Percentiles rank a stretch among this genome's conserved stretches.
These are phyloP conservation scores for Chionomys nivalis DNA, from an alignment of 2,113 vertebrate species.

Conservation along the genomic window DNA sequence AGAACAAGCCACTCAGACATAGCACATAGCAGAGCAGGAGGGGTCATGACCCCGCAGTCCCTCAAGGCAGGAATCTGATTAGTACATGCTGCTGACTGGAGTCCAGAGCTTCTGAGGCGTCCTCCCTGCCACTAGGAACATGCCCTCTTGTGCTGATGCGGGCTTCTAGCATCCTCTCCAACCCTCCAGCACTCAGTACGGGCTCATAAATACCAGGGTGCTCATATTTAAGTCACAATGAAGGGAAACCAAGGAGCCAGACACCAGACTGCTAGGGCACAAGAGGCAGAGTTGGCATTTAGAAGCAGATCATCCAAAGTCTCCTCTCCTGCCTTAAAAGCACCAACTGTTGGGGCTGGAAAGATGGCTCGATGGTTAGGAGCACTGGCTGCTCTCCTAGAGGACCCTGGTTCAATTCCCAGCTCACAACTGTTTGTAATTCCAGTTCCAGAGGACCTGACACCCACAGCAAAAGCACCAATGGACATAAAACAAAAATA, in stretches of 20 bases:
- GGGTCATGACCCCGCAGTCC: too few relatives aligned
- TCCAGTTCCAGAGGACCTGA: too few relatives aligned
- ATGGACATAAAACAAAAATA: too few relatives aligned
- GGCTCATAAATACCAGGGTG: not conserved
- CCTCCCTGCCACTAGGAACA: not conserved
- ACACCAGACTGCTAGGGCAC: not conserved
- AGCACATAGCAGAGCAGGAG: not conserved
- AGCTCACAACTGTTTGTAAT: too few relatives aligned
- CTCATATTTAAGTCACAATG: not conserved
- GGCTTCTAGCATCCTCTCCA: fast-evolving
- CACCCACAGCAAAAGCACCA: too few relatives aligned
- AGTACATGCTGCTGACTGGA: not conserved
- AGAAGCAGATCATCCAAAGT: not conserved
- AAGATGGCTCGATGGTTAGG: too few relatives aligned
- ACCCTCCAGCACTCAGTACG: not conserved
- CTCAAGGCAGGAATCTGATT: not conserved
- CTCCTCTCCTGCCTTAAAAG: not conserved
- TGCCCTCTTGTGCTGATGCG: not conserved
- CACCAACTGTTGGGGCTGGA: too few relatives aligned
- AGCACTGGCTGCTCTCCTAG: too few relatives aligned
- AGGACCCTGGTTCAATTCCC: too few relatives aligned
- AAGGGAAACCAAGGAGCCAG: not conserved
- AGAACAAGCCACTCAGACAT: not conserved
- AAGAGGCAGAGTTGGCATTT: not conserved
- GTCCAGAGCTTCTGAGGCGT: not conserved